Evolutionary conservation across 2,797 vertebrate species (phyloP), one percentile per base, ranked within the genome.

Genomic region (Danio tinwini): DNA sequence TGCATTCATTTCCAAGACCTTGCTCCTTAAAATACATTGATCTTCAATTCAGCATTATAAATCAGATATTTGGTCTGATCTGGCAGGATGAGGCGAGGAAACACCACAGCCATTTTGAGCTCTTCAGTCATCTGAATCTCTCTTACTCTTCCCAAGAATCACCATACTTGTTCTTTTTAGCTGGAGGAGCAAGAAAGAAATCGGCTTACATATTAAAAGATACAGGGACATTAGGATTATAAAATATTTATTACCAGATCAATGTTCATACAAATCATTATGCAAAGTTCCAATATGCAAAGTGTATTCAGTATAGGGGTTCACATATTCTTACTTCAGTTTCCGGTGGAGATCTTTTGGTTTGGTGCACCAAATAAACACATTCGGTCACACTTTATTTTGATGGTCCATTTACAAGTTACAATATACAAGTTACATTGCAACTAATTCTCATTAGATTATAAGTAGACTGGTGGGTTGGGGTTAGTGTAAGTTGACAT

Each of bases 161-260:
- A 84, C 95, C 95, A 10, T 96, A 96, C 84, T 94, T 93, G 88
- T 96, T 96, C 86, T 93, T 93, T 89, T 96, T 95, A 82, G 87
- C 95, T 95, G 89, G 58, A 87, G 88, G 14, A n/a, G 90, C 16
- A 40, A 56, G 68, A 56, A 68, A 21, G 13, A 65, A 84, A 76
- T 37, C 10, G 1, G n/a, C 53, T 37, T 44, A 50, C 8, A 13
- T 29, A 52, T 64, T 42, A 63, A 53, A 76, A 29, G 3, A 55
- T 16, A 73, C 53, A 14, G 19, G 49, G 9, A 29, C 40, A 56
- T 6, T 7, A 8, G 19, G 9, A 12, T 37, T 5, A 37, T 55
- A 13, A 64, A 64, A 44, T 44, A 14, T 7, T 16, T 21, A 16
- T 10, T 29, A 7, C 44, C 13, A 29, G 4, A 44, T 11, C 8